These are phyloP conservation scores for Epinephelus moara DNA, from an alignment of 2,113 vertebrate species.

Conservation along the genomic window DNA sequence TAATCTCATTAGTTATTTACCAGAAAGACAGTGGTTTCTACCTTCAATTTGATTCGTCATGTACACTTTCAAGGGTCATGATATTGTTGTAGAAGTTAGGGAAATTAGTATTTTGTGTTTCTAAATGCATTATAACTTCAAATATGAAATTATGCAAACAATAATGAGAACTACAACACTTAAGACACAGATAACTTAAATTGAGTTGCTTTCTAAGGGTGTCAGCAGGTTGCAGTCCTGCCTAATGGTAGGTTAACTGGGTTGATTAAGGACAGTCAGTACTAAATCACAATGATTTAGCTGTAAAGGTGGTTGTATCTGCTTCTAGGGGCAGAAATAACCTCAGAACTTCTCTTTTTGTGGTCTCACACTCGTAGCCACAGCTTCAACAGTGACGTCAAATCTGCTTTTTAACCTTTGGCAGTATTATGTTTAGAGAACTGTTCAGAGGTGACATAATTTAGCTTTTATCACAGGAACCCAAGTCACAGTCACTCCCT, in stretches of 20 bases:
- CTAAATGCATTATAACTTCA: not conserved
- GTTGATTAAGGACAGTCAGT: not conserved
- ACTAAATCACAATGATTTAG: not conserved
- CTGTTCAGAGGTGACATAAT: not conserved
- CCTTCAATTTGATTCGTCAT: not conserved
- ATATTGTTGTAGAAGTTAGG: too few relatives aligned
- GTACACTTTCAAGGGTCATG: not conserved
- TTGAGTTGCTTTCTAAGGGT: not conserved
- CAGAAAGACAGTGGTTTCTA: not conserved
- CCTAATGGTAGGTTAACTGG: not conserved
- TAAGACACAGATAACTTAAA: not conserved
- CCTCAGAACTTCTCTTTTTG: conserved; percentile 18
- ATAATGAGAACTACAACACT: not conserved
- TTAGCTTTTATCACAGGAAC: not conserved
- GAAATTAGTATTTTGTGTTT: too few relatives aligned
- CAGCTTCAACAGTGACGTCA: not conserved
- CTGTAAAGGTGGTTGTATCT: not conserved
- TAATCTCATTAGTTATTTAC: not conserved
- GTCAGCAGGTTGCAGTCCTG: too few relatives aligned
- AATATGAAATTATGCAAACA: not conserved
- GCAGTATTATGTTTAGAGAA: not conserved
- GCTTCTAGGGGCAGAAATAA: not conserved
- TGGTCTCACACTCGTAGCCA: not conserved
- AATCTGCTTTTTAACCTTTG: not conserved
- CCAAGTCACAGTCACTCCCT: not conserved